Evolutionary conservation across 92 coral and sea anemone species (phyloP), one percentile per base, ranked within the genome.

Genomic region (Ricordea florida): DNA sequence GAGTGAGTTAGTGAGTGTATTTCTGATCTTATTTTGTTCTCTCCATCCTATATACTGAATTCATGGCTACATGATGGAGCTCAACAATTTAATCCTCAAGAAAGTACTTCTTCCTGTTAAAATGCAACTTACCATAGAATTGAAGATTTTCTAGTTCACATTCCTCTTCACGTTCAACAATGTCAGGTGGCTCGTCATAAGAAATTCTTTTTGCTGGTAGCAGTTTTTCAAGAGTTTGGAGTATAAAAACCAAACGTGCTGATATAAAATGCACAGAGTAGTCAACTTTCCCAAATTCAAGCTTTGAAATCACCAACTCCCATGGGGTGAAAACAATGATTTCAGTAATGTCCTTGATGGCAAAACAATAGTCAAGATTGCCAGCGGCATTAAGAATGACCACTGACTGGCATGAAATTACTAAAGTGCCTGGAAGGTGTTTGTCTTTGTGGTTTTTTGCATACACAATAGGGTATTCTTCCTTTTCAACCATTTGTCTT

Each of bases 311-410:
- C 4, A 89, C 72, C 77, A 92, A 53, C 66, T 92, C 97, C 92
- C 92, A 96, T 0, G 99, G 99, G 1, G 99, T 96, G 45, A 81
- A 92, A 21, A 96, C 89, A 43, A 62, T 76, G n/a, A 84, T 69
- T 55, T 81, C 97, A n/a, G 91, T 85, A 10, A 96, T 23, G 22
- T 92, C 91, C 46, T 80, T 85, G 25, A 85, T 45, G 48, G 57
- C 33, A 72, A 96, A 89, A 25, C 55, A 62, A 18, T 81, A 57
- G 36, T 82, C 85, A 15, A 80, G 64, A 46, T 49, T 76, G 21
- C 85, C 72, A 62, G 79, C 72, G 9, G 78, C 47, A 65, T 80
- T 71, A 14, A 92, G 52, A 27, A 96, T 62, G 22, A 84, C 92
- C 36, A 92, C 28, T 11, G 60, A 62, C 8, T 92, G 72, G 34